Conservation (phyloP, 2,113 vertebrate genomes). For the Hemicordylus capensis region DNA sequence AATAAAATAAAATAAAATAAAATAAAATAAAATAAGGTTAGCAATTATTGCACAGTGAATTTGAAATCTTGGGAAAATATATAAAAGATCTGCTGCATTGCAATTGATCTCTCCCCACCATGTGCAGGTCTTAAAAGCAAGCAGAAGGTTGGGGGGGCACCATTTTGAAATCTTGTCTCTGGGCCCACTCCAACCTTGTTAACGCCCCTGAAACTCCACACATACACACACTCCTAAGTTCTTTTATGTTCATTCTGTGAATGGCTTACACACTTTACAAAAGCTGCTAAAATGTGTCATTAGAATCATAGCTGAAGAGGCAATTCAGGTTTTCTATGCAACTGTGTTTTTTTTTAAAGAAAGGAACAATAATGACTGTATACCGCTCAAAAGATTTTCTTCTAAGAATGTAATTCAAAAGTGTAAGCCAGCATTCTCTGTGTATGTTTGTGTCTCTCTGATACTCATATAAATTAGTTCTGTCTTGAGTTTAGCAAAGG, state of each 20-base stretch:
- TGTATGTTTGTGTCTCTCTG: neutral
- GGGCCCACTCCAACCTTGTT: too few relatives aligned
- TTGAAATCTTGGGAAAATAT: too few relatives aligned
- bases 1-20: too few relatives aligned
- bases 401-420: neutral
- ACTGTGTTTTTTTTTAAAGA: neutral
- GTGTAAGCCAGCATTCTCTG: neutral
- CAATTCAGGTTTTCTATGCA: neutral
- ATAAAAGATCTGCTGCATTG: too few relatives aligned
- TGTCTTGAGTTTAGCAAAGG: neutral
- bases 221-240: too few relatives aligned
- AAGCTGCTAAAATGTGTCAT: neutral
- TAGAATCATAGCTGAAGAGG: neutral
- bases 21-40: too few relatives aligned
- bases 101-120: too few relatives aligned
- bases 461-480: neutral
- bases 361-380: neutral
- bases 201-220: too few relatives aligned
- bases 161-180: too few relatives aligned
- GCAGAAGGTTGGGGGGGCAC: too few relatives aligned
- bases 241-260: constrained; percentile 13
- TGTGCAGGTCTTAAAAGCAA: too few relatives aligned
- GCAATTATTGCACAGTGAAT: too few relatives aligned
- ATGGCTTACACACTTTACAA: constrained; percentile 7
- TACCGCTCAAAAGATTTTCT: neutral